Conservation (phyloP, 2,888 invertebrate species). For the Polyploca ridens region DNA sequence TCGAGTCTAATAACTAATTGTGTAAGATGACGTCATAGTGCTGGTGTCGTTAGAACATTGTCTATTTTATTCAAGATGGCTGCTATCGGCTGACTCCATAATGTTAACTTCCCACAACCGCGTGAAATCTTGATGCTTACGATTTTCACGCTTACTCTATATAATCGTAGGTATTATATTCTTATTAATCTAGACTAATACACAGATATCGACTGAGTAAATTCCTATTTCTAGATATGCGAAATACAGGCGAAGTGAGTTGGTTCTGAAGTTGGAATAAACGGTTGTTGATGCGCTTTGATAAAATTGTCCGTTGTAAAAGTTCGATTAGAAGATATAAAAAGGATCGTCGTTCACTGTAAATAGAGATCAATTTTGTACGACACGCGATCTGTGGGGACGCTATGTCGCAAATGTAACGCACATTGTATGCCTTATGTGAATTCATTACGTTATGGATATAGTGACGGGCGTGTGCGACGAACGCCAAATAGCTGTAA, state of each 20-base stretch:
- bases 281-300: not conserved
- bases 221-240: constrained; percentile 21
- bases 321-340: not conserved
- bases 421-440: constrained; percentile 48
- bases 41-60: not conserved
- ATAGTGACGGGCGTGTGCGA: constrained; percentile 1
- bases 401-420: constrained; percentile 21
- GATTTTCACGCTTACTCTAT: not conserved
- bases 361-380: constrained; percentile 31
- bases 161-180: not conserved
- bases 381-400: constrained; percentile 19
- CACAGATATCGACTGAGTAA: constrained; percentile 11
- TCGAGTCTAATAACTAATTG: too few species aligned
- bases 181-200: constrained; percentile 10
- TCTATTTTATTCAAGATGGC: not conserved
- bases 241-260: constrained; percentile 18
- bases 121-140: not conserved
- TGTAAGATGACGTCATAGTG: too few species aligned
- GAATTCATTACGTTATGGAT: constrained; percentile 26
- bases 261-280: not conserved
- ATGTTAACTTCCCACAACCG: not conserved
- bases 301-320: too few species aligned
- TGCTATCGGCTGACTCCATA: not conserved
- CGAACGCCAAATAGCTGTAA: constrained; percentile 17
- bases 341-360: constrained; percentile 23